Percentiles rank a stretch among this genome's conserved stretches.
These are phyloP conservation scores for Mastomys natalensis DNA, from an alignment of 2,113 vertebrate species.

Conservation along the genomic window DNA sequence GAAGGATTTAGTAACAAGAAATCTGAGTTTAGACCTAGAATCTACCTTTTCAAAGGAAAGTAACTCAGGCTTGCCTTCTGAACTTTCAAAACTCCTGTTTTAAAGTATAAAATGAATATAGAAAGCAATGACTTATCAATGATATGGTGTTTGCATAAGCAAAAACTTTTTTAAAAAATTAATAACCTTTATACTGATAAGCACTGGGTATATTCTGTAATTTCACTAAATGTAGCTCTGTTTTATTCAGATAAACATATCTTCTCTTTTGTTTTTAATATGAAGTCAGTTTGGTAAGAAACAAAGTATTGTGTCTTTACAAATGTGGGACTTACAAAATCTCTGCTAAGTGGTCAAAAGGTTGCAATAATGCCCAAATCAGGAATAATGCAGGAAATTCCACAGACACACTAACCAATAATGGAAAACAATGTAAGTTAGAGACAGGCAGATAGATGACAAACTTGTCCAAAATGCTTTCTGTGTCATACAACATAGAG, in stretches of 20 bases:
- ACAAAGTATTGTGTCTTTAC: background rate
- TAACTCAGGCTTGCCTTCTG: background rate
- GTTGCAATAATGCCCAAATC: background rate
- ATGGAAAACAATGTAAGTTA: background rate
- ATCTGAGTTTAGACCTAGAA: background rate
- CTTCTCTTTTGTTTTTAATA: background rate
- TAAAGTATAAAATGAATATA: background rate
- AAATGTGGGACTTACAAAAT: background rate
- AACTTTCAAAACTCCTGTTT: background rate
- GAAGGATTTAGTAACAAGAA: background rate
- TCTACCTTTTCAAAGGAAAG: background rate
- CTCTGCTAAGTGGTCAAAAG: background rate
- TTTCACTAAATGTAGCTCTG: background rate
- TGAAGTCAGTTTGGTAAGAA: background rate
- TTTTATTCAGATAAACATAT: background rate
- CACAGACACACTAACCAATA: background rate
- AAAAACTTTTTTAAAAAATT: background rate
- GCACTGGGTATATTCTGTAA: background rate
- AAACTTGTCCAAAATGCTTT: background rate
- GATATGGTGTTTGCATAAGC: background rate
- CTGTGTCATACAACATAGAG: background rate
- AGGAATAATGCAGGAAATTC: background rate
- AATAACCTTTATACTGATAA: background rate
- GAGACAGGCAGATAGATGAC: background rate
- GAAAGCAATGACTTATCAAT: background rate